These are phyloP conservation scores for Rhabdomys pumilio DNA, from an alignment of 2,797 vertebrate species.

Conservation along the genomic window DNA sequence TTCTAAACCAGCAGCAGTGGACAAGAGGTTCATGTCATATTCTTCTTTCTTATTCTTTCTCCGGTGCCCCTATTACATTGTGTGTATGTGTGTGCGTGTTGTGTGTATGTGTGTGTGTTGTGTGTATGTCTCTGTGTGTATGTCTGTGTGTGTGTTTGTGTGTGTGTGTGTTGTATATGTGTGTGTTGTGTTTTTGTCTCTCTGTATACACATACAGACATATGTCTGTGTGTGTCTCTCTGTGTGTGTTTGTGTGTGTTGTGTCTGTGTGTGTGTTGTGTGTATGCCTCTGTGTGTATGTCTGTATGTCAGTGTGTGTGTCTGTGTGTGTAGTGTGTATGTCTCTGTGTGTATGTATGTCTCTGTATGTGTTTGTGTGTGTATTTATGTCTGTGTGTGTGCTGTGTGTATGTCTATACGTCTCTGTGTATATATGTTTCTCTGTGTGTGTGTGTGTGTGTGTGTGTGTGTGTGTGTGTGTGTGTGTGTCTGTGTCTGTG, in stretches of 20 bases:
- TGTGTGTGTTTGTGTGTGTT: not conserved
- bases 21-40: not conserved
- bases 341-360: not conserved
- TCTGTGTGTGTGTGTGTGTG: not conserved
- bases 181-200: too few relatives aligned
- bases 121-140: not conserved
- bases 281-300: not conserved
- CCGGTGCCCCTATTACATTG: not conserved
- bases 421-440: too few relatives aligned
- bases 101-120: not conserved
- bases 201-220: too few relatives aligned
- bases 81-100: not conserved
- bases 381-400: not conserved
- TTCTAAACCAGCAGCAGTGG: conserved; percentile 27
- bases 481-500: not conserved
- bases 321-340: not conserved
- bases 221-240: too few relatives aligned
- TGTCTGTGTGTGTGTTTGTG: not conserved
- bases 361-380: not conserved
- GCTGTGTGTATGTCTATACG: too few relatives aligned
- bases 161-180: too few relatives aligned
- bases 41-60: conserved; percentile 8
- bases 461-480: not conserved
- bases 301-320: not conserved
- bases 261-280: not conserved